Evolutionary conservation across 2,888 invertebrate species (phyloP).

Genomic region (Caenorhabditis macrosperma): DNA sequence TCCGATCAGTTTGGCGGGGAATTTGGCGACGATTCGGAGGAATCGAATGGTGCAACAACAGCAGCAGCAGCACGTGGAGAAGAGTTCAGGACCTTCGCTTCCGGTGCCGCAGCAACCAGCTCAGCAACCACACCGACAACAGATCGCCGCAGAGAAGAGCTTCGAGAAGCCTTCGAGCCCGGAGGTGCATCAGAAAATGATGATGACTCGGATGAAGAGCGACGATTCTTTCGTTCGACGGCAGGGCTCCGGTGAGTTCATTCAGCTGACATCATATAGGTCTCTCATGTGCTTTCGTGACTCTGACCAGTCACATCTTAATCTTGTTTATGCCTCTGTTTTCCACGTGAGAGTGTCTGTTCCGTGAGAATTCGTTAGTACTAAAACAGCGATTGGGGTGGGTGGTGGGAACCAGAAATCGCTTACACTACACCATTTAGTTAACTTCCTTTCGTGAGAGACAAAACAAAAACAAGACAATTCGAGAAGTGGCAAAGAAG

Average conservation of each 20-base stretch:
- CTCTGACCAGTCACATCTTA: not conserved
- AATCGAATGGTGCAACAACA: constrained; percentile 42
- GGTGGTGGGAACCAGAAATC: not conserved
- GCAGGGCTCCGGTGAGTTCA: constrained; percentile 51
- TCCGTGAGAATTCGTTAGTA: constrained; percentile 15
- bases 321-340: not conserved
- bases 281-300: not conserved
- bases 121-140: constrained; percentile 19
- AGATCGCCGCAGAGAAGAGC: constrained; percentile 12
- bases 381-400: not conserved
- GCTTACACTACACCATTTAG: not conserved
- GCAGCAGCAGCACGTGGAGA: not conserved
- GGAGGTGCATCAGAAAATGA: constrained; percentile 34
- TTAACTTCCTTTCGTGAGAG: not conserved
- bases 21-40: constrained; percentile 52
- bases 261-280: not conserved
- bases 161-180: constrained; percentile 6
- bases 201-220: constrained; percentile 60
- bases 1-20: constrained; percentile 59
- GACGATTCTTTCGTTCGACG: constrained; percentile 61
- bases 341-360: constrained; percentile 7
- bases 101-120: constrained; percentile 13
- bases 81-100: not conserved
- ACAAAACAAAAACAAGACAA: constrained; percentile 5
- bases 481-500: not conserved